These are phyloP conservation scores for Sphinx pinastri DNA, from an alignment of 2,888 invertebrate species.

Conservation along the genomic window DNA sequence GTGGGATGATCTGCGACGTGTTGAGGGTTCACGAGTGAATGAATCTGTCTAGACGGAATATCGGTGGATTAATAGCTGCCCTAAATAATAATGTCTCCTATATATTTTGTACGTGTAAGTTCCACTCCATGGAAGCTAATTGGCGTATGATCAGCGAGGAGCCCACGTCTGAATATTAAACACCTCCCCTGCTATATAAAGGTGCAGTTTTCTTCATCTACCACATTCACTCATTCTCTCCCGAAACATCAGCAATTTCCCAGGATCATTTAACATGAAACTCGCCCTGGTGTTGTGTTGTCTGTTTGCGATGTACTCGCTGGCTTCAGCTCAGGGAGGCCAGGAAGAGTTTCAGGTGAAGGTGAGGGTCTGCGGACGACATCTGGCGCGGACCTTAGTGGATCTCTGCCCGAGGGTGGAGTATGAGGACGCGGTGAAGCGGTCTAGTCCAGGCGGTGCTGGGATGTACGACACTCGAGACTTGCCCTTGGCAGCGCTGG, in stretches of 20 bases:
- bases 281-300: background rate
- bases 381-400: background rate
- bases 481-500: conserved; percentile 9
- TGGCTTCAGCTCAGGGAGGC: background rate
- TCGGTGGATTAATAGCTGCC: background rate
- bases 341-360: background rate
- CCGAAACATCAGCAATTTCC: background rate
- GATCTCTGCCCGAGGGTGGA: background rate
- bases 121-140: background rate
- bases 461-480: background rate
- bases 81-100: background rate
- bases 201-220: background rate
- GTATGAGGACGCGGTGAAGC: background rate
- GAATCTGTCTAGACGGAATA: background rate
- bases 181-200: conserved; percentile 15
- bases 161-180: conserved; percentile 24
- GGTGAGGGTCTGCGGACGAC: conserved; percentile 1
- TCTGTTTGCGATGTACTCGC: background rate
- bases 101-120: background rate
- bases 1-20: background rate
- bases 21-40: background rate
- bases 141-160: background rate
- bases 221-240: conserved; percentile 3
- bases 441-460: background rate
- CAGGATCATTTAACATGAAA: background rate